A percentile compares a stretch with the other conserved stretches of the same genome.
phyloP scores from a whole-genome alignment of 2,113 vertebrate genomes.

The Cepphus grylle region DNA sequence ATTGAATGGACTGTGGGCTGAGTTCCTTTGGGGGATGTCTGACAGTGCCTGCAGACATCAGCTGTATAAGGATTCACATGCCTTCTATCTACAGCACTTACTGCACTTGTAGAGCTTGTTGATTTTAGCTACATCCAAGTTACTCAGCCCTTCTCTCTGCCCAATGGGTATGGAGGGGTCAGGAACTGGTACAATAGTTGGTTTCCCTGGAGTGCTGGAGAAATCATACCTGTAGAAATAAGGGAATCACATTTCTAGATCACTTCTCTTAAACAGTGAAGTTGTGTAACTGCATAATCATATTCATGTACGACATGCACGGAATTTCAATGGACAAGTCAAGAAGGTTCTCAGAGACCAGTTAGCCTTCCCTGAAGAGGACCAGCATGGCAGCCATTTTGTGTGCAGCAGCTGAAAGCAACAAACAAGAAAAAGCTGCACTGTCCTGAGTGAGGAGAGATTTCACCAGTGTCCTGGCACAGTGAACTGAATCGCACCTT shows the following conservation, averaged over 20 bases:
- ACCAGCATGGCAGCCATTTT: neutral
- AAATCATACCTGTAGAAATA: slow-evolving; percentile 64
- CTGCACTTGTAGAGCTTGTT: slow-evolving; percentile 73
- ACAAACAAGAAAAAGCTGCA: neutral
- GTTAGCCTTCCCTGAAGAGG: neutral
- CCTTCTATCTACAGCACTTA: slow-evolving; percentile 40
- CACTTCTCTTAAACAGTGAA: neutral
- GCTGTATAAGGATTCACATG: neutral
- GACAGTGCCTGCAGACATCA: neutral
- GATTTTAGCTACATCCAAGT: slow-evolving; percentile 69
- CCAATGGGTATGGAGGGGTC: slow-evolving; percentile 57
- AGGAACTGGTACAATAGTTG: slow-evolving; percentile 65
- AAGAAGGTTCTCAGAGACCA: neutral
- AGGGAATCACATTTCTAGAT: neutral
- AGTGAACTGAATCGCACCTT: neutral
- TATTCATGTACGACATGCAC: neutral
- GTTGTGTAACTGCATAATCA: neutral
- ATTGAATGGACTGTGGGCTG: neutral
- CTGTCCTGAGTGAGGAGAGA: neutral
- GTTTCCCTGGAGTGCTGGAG: slow-evolving; percentile 31
- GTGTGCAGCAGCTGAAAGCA: neutral
- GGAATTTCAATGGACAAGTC: neutral
- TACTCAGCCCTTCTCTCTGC: slow-evolving; percentile 68
- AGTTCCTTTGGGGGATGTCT: neutral
- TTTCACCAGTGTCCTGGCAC: neutral